phyloP scores from a whole-genome alignment of 2,797 vertebrate species.

The Danio kyathit region DNA sequence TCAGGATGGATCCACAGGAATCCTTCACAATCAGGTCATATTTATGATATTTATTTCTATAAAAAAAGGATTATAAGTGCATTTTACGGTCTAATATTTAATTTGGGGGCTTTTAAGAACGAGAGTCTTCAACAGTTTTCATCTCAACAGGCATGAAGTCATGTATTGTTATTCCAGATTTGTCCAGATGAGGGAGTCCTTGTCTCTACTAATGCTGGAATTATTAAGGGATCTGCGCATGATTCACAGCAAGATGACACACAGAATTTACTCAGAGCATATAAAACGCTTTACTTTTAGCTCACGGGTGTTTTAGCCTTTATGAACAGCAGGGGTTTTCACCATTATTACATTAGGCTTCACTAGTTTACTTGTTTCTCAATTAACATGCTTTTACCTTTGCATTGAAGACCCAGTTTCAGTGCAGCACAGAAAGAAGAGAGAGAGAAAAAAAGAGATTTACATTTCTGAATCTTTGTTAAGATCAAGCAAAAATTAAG shows the following conservation, averaged over 20 bases:
- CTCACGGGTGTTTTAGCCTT: not conserved
- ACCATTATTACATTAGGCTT: not conserved
- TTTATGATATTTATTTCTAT: not conserved
- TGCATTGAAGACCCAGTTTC: not conserved
- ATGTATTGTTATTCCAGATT: not conserved
- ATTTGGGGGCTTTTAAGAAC: not conserved
- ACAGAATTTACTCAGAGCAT: not conserved
- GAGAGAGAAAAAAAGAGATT: not conserved
- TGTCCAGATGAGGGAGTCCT: constrained; percentile 54
- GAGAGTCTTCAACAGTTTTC: not conserved
- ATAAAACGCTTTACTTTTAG: not conserved
- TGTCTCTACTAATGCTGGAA: constrained; percentile 24
- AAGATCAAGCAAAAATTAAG: not conserved
- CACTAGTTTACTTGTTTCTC: constrained; percentile 4
- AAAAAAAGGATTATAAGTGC: too few relatives aligned
- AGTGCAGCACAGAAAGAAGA: too few relatives aligned
- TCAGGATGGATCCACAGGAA: not conserved
- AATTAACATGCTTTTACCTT: not conserved
- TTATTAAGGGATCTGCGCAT: not conserved
- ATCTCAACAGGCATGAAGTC: not conserved
- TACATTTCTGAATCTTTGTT: not conserved
- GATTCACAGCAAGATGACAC: not conserved
- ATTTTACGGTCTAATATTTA: not conserved
- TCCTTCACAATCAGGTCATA: not conserved
- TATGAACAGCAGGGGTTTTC: constrained; percentile 5